Evolutionary conservation across 64 coral and sea anemone species (phyloP), one percentile per base, ranked within the genome.

Genomic region (Catalaphyllia jardinei): DNA sequence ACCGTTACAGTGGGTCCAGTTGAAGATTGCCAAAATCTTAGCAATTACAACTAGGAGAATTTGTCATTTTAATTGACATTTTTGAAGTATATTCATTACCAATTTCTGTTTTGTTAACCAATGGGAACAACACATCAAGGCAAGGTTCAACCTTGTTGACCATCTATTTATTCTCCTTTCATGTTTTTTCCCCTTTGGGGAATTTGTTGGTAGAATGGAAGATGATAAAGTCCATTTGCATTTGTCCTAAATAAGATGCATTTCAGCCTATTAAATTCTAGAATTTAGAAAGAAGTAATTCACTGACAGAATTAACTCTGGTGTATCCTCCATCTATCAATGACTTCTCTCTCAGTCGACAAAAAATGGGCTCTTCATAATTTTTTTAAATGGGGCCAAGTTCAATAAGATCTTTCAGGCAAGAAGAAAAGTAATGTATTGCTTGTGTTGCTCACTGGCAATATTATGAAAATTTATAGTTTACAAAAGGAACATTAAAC

Each of bases 1-100:
- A 90, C 83, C 88, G 95, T 76, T 97, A 97, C 73, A 97, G 95
- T 94, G 95, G 95, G 29, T 97, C 95, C 79, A 97, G 95, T 93
- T 97, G 90, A 97, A 93, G 28, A 93, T 71, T 71, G 16, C 14
- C 6, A 6, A 2, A 11, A 25, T 24, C 63, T 51, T 85, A 51
- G 63, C n/a, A 85, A 20, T 51, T 57, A 13, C n/a, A 30, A 85
- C 13, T 71, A 71, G 39, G 39, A 69, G 63, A 85, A 71, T 39
- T 71, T 31, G 8, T 63, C 62, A 22, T 71, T 51, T 85, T 16
- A 71, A 51, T 27, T 85, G 33, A 25, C 39, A 71, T 28, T 27
- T 20, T 15, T 19, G 55, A 52, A 67, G 79, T 10, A 69, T 16
- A 57, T 57, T 46, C 42, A 46, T 46, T 46, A 46, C 14, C 54